These are phyloP conservation scores for Pluvianellus socialis DNA, from an alignment of 2,113 vertebrate species.

Conservation along the genomic window DNA sequence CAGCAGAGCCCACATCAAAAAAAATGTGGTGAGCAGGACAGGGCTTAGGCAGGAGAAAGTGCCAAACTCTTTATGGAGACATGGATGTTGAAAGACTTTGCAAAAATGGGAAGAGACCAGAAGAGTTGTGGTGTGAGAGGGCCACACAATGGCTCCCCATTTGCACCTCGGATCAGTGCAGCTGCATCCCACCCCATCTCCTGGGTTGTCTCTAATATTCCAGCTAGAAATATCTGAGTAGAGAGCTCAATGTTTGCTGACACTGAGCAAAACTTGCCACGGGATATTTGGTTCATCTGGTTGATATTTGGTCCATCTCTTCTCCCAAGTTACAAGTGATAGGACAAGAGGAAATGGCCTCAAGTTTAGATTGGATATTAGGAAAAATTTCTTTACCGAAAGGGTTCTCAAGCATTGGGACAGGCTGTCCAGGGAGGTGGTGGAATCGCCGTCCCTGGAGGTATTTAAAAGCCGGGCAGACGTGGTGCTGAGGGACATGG, in stretches of 20 bases:
- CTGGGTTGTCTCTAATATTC: neutral
- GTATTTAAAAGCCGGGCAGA: no score
- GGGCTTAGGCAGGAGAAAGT: neutral
- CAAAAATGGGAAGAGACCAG: neutral
- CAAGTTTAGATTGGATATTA: no score
- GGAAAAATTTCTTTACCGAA: no score
- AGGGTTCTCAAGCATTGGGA: no score
- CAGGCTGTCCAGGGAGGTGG: no score
- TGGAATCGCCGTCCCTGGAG: no score
- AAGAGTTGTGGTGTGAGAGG: neutral
- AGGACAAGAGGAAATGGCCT: no score
- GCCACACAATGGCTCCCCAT: neutral
- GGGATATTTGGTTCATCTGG: neutral
- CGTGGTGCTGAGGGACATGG: no score
- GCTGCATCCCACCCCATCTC: neutral
- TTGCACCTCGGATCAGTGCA: neutral
- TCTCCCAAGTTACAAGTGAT: no score
- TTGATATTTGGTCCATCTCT: no score
- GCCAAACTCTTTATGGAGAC: neutral
- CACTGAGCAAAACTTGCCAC: neutral
- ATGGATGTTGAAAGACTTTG: neutral
- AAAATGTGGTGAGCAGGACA: neutral
- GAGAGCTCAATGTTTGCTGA: neutral
- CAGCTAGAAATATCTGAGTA: neutral
- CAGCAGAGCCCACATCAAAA: neutral